phyloP scores from a whole-genome alignment of 2,888 invertebrate species.

The Drosophila mimetica region DNA sequence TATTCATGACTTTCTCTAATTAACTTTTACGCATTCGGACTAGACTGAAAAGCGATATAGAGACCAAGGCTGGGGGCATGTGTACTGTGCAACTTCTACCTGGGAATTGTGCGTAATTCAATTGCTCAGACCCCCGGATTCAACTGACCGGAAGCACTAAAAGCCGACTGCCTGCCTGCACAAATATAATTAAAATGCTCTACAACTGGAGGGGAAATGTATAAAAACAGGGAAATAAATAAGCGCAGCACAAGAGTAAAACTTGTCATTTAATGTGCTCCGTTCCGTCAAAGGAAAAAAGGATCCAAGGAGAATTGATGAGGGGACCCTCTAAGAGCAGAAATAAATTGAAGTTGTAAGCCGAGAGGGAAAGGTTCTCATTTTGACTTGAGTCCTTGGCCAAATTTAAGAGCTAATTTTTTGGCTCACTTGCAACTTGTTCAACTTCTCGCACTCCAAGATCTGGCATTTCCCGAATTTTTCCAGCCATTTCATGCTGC shows the following conservation, averaged over 20 bases:
- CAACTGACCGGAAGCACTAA: constrained; percentile 73
- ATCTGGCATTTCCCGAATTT: not conserved
- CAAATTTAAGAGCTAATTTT: constrained; percentile 3
- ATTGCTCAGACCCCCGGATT: constrained; percentile 51
- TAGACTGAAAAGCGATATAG: constrained; percentile 29
- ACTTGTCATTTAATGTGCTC: constrained; percentile 74
- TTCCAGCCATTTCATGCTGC: constrained; percentile 9
- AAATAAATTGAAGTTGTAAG: constrained; percentile 23
- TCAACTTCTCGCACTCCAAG: constrained; percentile 35
- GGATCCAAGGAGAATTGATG: constrained; percentile 41
- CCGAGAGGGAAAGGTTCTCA: not conserved
- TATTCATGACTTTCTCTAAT: constrained; percentile 60
- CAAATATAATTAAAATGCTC: constrained; percentile 76
- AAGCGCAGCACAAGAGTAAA: constrained; percentile 51
- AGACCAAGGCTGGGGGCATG: constrained; percentile 9
- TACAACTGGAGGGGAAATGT: constrained; percentile 32
- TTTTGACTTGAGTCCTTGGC: not conserved
- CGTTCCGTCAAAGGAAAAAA: constrained; percentile 57
- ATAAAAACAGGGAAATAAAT: constrained; percentile 34
- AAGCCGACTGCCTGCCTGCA: constrained; percentile 61
- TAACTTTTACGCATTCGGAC: constrained; percentile 60
- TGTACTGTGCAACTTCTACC: constrained; percentile 27
- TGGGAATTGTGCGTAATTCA: constrained; percentile 63
- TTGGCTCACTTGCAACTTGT: constrained; percentile 22
- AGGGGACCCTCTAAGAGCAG: constrained; percentile 7